Percentiles rank a stretch among this genome's conserved stretches.
phyloP scores from a whole-genome alignment of 2,888 invertebrate species.

The Halictus ligatus region DNA sequence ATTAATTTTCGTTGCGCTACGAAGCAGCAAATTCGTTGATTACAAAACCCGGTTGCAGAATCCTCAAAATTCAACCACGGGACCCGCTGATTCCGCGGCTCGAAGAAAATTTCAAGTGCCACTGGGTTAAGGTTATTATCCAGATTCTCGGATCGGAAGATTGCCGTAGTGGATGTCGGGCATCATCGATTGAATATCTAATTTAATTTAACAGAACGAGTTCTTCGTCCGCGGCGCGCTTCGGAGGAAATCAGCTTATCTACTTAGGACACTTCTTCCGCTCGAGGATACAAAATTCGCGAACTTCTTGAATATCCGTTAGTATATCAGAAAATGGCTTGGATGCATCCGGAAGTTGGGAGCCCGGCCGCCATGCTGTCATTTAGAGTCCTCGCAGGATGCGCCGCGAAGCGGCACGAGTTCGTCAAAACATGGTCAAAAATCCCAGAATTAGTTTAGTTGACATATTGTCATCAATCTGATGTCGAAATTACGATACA shows the following conservation, averaged over 20 bases:
- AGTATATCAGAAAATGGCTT: background rate
- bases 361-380: background rate
- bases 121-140: background rate
- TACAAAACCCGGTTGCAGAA: too few species aligned
- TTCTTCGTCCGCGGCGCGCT: background rate
- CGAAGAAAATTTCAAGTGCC: background rate
- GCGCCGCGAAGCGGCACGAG: too few species aligned
- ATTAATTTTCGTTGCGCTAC: background rate
- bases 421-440: too few species aligned
- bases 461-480: too few species aligned
- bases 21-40: background rate
- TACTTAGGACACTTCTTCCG: background rate
- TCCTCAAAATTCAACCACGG: background rate
- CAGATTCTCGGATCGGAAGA: background rate
- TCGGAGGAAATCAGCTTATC: background rate
- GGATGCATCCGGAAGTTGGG: background rate
- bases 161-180: too few species aligned
- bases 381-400: too few species aligned
- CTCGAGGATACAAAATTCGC: background rate
- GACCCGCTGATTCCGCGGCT: background rate
- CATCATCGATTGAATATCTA: background rate
- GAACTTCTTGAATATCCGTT: background rate
- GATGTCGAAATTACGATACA: too few species aligned
- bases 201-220: slow-evolving; percentile 21
- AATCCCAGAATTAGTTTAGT: too few species aligned